A percentile compares a stretch with the other conserved stretches of the same genome.
Evolutionary conservation across 2,888 invertebrate genomes (phyloP).

Genomic region (Acanthoscelides obtectus): DNA sequence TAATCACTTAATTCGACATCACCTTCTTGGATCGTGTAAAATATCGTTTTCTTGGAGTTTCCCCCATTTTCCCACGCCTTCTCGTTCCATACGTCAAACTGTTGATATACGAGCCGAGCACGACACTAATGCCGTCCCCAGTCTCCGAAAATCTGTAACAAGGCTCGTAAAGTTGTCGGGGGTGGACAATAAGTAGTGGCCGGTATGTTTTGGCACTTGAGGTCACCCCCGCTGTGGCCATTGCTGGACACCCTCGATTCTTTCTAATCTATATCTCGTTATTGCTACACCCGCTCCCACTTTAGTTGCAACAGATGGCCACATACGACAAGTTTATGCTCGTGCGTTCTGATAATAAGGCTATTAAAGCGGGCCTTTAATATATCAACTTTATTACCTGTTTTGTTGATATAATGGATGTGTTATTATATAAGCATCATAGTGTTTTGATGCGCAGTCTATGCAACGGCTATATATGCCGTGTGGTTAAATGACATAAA

Average conservation of each 20-base stretch:
- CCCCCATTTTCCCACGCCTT: background rate
- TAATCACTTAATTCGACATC: background rate
- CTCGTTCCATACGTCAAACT: background rate
- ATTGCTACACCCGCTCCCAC: background rate
- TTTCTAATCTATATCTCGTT: background rate
- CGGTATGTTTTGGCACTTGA: conserved; percentile 13
- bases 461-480: too few species aligned
- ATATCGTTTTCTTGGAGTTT: background rate
- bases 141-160: background rate
- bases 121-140: background rate
- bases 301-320: background rate
- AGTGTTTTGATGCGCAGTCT: background rate
- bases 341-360: background rate
- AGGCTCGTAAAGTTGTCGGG: background rate
- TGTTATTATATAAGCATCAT: background rate
- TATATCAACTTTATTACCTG: background rate
- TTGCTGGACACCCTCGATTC: conserved; percentile 12
- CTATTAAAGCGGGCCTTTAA: background rate
- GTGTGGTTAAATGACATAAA: too few species aligned
- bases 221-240: conserved; percentile 13
- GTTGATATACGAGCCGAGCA: background rate
- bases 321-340: background rate
- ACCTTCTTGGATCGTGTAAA: background rate
- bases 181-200: background rate
- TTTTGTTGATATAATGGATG: background rate